phyloP scores from a whole-genome alignment of 1,140 invertebrate species.

The Vollenhovia emeryi region DNA sequence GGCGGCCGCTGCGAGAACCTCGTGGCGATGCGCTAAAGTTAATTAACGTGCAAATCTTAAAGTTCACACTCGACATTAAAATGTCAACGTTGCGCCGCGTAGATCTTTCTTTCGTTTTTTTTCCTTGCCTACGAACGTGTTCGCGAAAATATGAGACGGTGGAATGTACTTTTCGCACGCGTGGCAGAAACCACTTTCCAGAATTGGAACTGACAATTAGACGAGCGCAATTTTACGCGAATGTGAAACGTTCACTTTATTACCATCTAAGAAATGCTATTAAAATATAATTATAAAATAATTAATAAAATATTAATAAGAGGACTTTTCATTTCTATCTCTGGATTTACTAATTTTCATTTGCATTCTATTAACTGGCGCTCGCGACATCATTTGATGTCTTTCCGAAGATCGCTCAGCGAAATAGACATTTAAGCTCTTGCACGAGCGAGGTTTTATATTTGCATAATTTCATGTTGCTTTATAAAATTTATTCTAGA shows the following conservation, averaged over 20 bases:
- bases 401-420: neutral
- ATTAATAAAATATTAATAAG: neutral
- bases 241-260: neutral
- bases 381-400: neutral
- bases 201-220: neutral
- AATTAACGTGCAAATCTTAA: slow-evolving; percentile 50
- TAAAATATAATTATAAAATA: neutral
- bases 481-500: slow-evolving; percentile 40
- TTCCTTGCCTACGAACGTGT: neutral
- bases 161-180: neutral
- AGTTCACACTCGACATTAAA: slow-evolving; percentile 37
- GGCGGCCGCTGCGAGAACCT: neutral
- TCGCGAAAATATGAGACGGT: neutral
- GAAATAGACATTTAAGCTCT: neutral
- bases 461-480: slow-evolving; percentile 33
- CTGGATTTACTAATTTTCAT: neutral
- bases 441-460: neutral
- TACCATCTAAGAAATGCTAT: neutral
- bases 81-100: neutral
- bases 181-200: neutral
- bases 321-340: neutral
- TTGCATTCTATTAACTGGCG: neutral
- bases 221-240: neutral
- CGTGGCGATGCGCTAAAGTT: slow-evolving; percentile 19
- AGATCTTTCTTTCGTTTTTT: neutral